phyloP scores from a whole-genome alignment of 2,113 vertebrate species.

The Coptodon rendalli region DNA sequence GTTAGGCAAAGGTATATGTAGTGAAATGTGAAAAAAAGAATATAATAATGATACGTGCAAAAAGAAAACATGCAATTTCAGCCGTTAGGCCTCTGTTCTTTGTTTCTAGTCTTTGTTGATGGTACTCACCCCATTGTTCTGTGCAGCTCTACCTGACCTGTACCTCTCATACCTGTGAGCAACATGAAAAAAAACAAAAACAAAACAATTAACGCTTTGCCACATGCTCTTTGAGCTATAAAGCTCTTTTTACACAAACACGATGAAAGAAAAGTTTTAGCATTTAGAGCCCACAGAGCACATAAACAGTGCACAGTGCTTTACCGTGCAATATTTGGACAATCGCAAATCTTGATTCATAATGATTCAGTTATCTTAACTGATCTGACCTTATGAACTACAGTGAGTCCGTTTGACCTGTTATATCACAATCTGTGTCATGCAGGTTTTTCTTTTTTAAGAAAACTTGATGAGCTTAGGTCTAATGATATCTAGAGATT shows the following conservation, averaged over 20 bases:
- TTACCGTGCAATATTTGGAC: not conserved
- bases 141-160: conserved; percentile 79
- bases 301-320: not conserved
- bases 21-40: not conserved
- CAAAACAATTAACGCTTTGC: not conserved
- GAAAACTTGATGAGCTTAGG: not conserved
- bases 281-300: not conserved
- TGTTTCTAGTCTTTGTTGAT: not conserved
- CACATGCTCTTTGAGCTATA: not conserved
- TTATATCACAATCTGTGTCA: not conserved
- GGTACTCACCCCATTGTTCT: conserved; percentile 88
- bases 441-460: not conserved
- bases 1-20: not conserved
- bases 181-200: not conserved
- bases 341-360: not conserved
- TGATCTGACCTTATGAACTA: not conserved
- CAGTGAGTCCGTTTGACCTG: not conserved
- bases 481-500: not conserved
- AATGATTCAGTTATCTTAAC: not conserved
- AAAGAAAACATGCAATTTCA: not conserved
- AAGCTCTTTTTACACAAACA: not conserved
- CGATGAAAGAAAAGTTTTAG: not conserved
- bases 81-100: not conserved
- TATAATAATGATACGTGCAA: not conserved
- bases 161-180: conserved; percentile 87